Evolutionary conservation across 2,888 invertebrate genomes (phyloP).

Genomic region (Cheilosia scutellata): DNA sequence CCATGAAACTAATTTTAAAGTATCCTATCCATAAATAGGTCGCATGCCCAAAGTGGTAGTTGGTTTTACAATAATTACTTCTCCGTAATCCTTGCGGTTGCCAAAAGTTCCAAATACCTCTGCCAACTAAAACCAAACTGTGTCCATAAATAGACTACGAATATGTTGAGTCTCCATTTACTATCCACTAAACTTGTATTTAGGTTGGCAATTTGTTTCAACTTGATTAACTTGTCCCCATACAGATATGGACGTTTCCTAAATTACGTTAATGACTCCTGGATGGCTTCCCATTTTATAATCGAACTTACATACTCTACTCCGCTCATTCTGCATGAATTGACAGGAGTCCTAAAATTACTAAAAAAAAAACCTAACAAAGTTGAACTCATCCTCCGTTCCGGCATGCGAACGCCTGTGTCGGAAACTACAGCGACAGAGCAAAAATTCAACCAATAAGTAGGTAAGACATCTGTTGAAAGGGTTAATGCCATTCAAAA

Average conservation of each 20-base stretch:
- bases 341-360: not conserved
- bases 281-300: not conserved
- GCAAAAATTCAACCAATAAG: not conserved
- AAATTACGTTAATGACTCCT: not conserved
- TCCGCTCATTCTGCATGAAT: not conserved
- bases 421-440: not conserved
- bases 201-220: not conserved
- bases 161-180: not conserved
- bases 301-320: not conserved
- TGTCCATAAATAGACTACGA: not conserved
- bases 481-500: not conserved
- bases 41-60: not conserved
- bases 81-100: not conserved
- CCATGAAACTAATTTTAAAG: not conserved
- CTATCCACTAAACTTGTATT: not conserved
- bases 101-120: not conserved
- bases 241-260: not conserved
- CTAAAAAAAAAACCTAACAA: no score
- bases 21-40: not conserved
- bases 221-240: not conserved
- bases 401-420: not conserved
- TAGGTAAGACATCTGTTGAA: not conserved
- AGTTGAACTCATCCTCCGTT: not conserved
- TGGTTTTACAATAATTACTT: not conserved
- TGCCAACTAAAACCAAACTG: not conserved